phyloP scores from a whole-genome alignment of 2,797 vertebrate species.

The Cuniculus paca region DNA sequence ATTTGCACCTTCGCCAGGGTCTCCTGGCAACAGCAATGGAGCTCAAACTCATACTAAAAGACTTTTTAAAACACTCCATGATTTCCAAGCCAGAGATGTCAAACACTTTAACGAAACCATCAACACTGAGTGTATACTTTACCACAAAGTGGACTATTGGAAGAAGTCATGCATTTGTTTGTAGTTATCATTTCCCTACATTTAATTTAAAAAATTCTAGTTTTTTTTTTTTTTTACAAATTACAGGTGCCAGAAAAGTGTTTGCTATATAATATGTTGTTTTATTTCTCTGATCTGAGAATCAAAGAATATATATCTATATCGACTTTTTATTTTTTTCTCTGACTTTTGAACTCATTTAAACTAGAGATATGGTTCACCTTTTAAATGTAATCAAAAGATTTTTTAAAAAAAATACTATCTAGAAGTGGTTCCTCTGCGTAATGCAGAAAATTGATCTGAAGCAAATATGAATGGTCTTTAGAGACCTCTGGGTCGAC shows the following conservation, averaged over 20 bases:
- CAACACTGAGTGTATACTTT: slow-evolving; percentile 84
- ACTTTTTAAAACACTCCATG: slow-evolving; percentile 94
- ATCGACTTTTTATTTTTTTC: slow-evolving; percentile 32
- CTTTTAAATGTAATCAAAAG: slow-evolving; percentile 36
- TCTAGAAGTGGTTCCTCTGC: neutral
- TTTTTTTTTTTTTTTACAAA: slow-evolving; percentile 78
- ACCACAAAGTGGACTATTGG: slow-evolving; percentile 89
- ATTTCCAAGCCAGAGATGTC: slow-evolving; percentile 50
- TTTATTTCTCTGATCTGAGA: slow-evolving; percentile 35
- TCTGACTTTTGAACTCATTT: slow-evolving; percentile 59
- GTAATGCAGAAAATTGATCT: neutral
- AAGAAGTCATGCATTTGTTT: slow-evolving; percentile 81
- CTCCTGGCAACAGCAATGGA: slow-evolving; percentile 93
- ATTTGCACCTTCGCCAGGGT: slow-evolving; percentile 96
- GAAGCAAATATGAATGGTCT: neutral
- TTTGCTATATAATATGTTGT: slow-evolving; percentile 57
- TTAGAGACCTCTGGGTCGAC: neutral
- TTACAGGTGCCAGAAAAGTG: slow-evolving; percentile 60
- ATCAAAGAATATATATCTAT: neutral
- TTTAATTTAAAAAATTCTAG: slow-evolving; percentile 68
- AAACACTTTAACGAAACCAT: slow-evolving; percentile 89
- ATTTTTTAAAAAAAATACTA: neutral
- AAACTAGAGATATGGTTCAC: slow-evolving; percentile 50
- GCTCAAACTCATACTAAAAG: slow-evolving; percentile 92
- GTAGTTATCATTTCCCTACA: slow-evolving; percentile 71